Percentiles rank a stretch among this genome's conserved stretches.
Conservation (phyloP, 2,797 vertebrate species). For the Parotocinclus haroldoi region DNA sequence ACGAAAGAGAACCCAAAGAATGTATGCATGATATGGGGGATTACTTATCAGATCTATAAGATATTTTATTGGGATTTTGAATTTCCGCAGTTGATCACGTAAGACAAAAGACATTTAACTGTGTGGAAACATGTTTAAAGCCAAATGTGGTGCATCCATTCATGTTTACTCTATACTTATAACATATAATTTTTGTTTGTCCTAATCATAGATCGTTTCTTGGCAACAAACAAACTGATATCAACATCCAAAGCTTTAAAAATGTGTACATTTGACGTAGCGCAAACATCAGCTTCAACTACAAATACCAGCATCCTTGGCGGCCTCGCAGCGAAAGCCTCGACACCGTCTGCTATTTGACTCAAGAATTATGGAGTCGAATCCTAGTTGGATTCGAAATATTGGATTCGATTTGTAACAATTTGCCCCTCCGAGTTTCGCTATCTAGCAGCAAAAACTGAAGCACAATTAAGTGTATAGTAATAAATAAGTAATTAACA, state of each 20-base stretch:
- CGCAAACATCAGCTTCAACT: slow-evolving; percentile 40
- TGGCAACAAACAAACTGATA: no score
- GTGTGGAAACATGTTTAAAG: not conserved
- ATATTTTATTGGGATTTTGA: no score
- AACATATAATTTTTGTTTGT: not conserved
- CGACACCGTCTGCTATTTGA: slow-evolving; percentile 26
- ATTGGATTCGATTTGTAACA: no score
- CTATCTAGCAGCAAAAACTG: no score
- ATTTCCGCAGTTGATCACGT: not conserved
- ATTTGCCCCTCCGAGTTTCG: no score
- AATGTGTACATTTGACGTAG: no score
- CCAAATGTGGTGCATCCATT: no score
- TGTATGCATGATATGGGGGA: no score
- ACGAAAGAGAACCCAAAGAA: not conserved
- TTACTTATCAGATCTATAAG: no score
- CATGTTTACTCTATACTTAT: not conserved
- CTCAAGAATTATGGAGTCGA: not conserved
- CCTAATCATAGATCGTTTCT: not conserved
- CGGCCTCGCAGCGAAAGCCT: slow-evolving; percentile 37
- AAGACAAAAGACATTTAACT: not conserved
- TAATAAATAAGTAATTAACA: no score
- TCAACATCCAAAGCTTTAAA: not conserved
- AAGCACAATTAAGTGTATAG: no score
- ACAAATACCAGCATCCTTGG: slow-evolving; percentile 64
- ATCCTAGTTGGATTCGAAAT: no score